Evolutionary conservation across 1,140 invertebrate genomes (phyloP), one percentile per base, ranked within the genome.

Genomic region (Diabrotica undecimpunctata): DNA sequence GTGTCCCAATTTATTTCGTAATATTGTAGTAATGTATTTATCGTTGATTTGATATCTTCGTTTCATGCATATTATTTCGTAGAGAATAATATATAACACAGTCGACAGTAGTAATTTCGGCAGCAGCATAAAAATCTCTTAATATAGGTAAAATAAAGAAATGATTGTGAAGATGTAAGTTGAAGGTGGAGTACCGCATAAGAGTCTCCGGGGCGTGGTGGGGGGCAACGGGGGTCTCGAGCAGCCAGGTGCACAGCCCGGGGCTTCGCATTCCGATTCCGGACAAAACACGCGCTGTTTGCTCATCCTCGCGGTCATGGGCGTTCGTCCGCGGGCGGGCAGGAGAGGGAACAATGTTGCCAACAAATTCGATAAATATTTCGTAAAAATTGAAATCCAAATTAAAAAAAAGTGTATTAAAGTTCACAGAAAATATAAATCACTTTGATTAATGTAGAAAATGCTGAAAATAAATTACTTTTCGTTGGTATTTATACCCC

Each of bases 181-280:
- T 41, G 61, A 62, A 62, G 61, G 64, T 54, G 64, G 66, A 58
- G 56, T 59, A 62, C 62, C 51, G 62, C 62, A 58, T 54, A 38
- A 61, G n/a, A 25, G 38, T 59, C 41, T 51, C 57, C 50, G 52
- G 56, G 63, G 46, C 38, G 38, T 51, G 61, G 39, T 52, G 60
- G 62, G 66, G 61, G 61, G 56, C 60, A 66, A 61, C 66, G 64
- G 69, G 64, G 68, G 61, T 58, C 53, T 54, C 61, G 38, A 38
- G 61, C 61, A 59, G 64, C 74, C 72, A 74, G 72, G 72, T 76
- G 74, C 74, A 74, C 59, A 66, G 73, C 74, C 70, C 65, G 65
- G 50, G 70, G 74, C 62, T 62, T 59, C 72, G 74, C 74, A 76
- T 74, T 75, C 74, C 74, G 74, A 62, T 72, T 73, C 73, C 73